These are phyloP conservation scores for Tenodera sinensis DNA, from an alignment of 2,888 invertebrate species.

Conservation along the genomic window DNA sequence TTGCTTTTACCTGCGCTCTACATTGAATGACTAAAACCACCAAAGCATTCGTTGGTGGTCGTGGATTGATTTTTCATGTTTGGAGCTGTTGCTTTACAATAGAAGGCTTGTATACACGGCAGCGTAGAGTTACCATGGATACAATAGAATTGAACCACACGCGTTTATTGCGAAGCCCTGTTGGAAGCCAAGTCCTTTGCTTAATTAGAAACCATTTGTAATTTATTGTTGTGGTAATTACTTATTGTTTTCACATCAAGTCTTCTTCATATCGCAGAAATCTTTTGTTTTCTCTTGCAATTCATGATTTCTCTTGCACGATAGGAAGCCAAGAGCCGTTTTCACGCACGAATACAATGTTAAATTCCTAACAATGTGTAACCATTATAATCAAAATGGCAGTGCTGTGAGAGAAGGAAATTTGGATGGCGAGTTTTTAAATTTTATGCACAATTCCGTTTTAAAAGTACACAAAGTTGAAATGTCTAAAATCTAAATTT, in stretches of 20 bases:
- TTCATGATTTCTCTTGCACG: neutral
- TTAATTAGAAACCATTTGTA: slow-evolving; percentile 10
- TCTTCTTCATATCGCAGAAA: neutral
- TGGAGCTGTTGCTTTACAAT: neutral
- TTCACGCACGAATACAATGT: too few species aligned
- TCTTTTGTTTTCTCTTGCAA: neutral
- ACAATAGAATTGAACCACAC: neutral
- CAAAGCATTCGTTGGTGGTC: neutral
- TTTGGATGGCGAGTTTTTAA: too few species aligned
- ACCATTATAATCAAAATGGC: too few species aligned
- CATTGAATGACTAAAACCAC: neutral
- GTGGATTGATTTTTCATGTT: neutral
- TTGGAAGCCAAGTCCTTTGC: neutral
- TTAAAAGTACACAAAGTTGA: too few species aligned
- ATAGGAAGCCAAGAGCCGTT: too few species aligned
- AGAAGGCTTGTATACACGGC: neutral
- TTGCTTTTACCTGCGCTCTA: neutral
- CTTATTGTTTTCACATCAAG: neutral
- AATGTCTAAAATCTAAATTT: too few species aligned
- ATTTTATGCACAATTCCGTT: too few species aligned
- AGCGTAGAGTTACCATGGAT: neutral
- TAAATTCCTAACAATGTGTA: too few species aligned
- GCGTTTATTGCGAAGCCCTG: slow-evolving; percentile 1
- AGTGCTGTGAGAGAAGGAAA: too few species aligned
- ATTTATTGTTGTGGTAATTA: slow-evolving; percentile 12